These are phyloP conservation scores for Bruchidius siliquastri DNA, from an alignment of 2,888 invertebrate species.

Conservation along the genomic window DNA sequence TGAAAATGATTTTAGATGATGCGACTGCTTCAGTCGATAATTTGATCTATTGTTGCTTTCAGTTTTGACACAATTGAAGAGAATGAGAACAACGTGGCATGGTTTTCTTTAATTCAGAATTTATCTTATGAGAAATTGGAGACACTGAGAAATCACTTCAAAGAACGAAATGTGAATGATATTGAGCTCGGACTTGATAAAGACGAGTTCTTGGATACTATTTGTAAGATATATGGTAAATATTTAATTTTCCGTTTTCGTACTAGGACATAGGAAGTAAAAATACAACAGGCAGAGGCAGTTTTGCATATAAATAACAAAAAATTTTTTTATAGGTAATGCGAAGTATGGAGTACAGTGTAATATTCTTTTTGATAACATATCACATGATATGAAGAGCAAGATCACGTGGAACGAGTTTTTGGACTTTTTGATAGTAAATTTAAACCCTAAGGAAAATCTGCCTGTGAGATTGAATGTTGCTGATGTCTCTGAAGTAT, in stretches of 20 bases:
- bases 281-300: no score
- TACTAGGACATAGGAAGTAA: no score
- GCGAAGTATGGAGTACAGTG: slow-evolving; percentile 36
- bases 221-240: slow-evolving; percentile 39
- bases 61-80: slow-evolving; percentile 31
- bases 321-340: slow-evolving; percentile 39
- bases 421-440: slow-evolving; percentile 40
- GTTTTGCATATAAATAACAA: no score
- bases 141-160: slow-evolving; percentile 28
- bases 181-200: slow-evolving; percentile 31
- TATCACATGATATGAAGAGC: slow-evolving; percentile 30
- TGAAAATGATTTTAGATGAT: no score
- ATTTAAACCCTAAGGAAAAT: slow-evolving; percentile 24
- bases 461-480: slow-evolving; percentile 24
- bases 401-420: slow-evolving; percentile 43
- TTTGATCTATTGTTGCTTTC: slow-evolving; percentile 2
- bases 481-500: slow-evolving; percentile 30
- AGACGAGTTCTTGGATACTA: slow-evolving; percentile 40
- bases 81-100: slow-evolving; percentile 22
- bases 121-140: slow-evolving; percentile 30
- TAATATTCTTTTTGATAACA: slow-evolving; percentile 37
- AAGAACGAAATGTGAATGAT: slow-evolving; percentile 13
- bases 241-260: not conserved
- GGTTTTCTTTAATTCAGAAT: slow-evolving; percentile 32
- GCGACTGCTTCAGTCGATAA: not conserved